Evolutionary conservation across 1,140 invertebrate species (phyloP), one percentile per base, ranked within the genome.

Genomic region (Carposina sasakii): DNA sequence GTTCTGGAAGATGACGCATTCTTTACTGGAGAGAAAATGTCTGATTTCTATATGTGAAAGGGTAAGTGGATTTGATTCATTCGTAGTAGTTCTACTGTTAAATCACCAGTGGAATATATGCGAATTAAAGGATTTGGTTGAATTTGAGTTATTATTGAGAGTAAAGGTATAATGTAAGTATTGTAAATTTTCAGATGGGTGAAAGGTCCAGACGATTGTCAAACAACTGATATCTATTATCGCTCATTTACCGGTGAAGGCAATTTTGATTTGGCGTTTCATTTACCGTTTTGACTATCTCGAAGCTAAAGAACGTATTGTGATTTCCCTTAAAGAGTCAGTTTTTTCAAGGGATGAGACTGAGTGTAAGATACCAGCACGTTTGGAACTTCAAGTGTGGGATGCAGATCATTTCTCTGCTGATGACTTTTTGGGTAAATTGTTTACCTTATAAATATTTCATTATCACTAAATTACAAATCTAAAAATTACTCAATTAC

Each of bases 41-140:
- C 93, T 21, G 95, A 97, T 73, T 97, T 97, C 66, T 97, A n/a
- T n/a, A 96, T 66, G 94, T 97, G 0, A 97, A 96, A 87, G 95
- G 94, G 92, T 94, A 87, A 52, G 51, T 26, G 36, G 15, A 36
- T n/a, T n/a, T n/a, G n/a, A n/a, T n/a, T n/a, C n/a, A n/a, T n/a
- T n/a, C n/a, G n/a, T n/a, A n/a, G n/a, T n/a, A n/a, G n/a, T n/a
- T n/a, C n/a, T n/a, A n/a, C n/a, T n/a, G n/a, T n/a, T n/a, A n/a
- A n/a, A n/a, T n/a, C n/a, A n/a, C n/a, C n/a, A n/a, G n/a, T n/a
- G n/a, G n/a, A n/a, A n/a, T n/a, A n/a, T n/a, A n/a, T n/a, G n/a
- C n/a, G n/a, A n/a, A n/a, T n/a, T n/a, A n/a, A n/a, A n/a, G n/a
- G n/a, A n/a, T n/a, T n/a, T n/a, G n/a, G n/a, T n/a, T n/a, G n/a